These are phyloP conservation scores for Hydropsyche betteni DNA, from an alignment of 2,888 invertebrate genomes.

Conservation along the genomic window DNA sequence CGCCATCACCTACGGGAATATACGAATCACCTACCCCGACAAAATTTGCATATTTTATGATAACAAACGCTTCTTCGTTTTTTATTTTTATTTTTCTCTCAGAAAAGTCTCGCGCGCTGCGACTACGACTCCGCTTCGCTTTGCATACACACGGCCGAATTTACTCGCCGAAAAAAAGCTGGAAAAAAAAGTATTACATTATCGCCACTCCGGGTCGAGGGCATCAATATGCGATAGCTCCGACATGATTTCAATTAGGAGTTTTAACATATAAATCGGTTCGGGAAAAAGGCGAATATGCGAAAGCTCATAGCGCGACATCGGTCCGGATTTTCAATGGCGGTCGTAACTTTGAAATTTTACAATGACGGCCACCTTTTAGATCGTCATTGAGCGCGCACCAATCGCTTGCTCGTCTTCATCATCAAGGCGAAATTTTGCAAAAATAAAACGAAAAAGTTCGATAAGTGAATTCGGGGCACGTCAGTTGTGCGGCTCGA, in stretches of 20 bases:
- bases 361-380: constrained; percentile 20
- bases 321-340: background rate
- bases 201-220: no score
- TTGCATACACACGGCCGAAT: constrained; percentile 20
- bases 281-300: no score
- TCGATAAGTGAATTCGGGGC: no score
- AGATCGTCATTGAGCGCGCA: background rate
- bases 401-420: no score
- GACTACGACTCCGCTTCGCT: background rate
- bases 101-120: constrained; percentile 12
- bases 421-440: no score
- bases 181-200: no score
- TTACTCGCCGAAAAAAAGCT: background rate
- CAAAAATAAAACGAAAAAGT: no score
- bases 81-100: constrained; percentile 7
- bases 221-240: no score
- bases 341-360: constrained; percentile 17
- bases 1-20: constrained; percentile 47
- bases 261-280: no score
- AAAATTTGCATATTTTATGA: constrained; percentile 51
- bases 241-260: no score
- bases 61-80: constrained; percentile 40
- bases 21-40: constrained; percentile 45
- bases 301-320: background rate
- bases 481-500: no score